Percentiles rank a stretch among this genome's conserved stretches.
Evolutionary conservation across 2,888 invertebrate species (phyloP).

Genomic region (Habroteleia sp.): DNA sequence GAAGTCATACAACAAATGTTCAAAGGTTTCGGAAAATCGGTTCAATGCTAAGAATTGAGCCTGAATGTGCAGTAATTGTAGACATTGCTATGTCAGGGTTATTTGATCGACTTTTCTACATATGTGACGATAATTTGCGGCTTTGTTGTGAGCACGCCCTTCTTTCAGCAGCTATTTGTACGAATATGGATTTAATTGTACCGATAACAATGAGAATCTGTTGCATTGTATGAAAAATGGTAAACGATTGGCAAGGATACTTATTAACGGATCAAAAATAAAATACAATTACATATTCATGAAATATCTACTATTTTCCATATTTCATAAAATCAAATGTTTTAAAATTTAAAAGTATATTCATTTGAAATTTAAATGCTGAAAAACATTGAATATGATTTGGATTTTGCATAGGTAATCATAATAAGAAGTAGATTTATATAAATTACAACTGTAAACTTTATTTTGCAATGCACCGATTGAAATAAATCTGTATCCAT

Average conservation of each 20-base stretch:
- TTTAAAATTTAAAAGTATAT: too few relatives aligned
- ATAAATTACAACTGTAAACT: too few relatives aligned
- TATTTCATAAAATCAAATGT: too few relatives aligned
- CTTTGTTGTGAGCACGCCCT: slow-evolving; percentile 33
- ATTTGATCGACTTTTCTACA: slow-evolving; percentile 32
- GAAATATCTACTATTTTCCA: neutral
- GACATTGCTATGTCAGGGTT: slow-evolving; percentile 47
- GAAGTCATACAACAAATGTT: too few relatives aligned
- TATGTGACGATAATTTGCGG: slow-evolving; percentile 21
- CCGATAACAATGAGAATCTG: slow-evolving; percentile 28
- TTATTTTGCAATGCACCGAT: too few relatives aligned
- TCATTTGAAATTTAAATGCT: too few relatives aligned
- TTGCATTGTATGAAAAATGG: slow-evolving; percentile 18
- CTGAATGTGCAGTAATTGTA: slow-evolving; percentile 23
- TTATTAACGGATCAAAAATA: slow-evolving; percentile 9
- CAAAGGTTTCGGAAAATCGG: too few relatives aligned
- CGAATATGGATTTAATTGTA: slow-evolving; percentile 34
- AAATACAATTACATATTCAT: slow-evolving; percentile 1
- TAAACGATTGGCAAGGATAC: slow-evolving; percentile 16
- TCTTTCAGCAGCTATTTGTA: slow-evolving; percentile 32
- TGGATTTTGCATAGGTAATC: too few relatives aligned
- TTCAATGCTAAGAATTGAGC: too few relatives aligned
- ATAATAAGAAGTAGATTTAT: too few relatives aligned
- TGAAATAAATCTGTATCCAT: too few relatives aligned
- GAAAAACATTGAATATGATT: too few relatives aligned